Evolutionary conservation across 1,140 invertebrate genomes (phyloP).

Genomic region (Ips typographus): DNA sequence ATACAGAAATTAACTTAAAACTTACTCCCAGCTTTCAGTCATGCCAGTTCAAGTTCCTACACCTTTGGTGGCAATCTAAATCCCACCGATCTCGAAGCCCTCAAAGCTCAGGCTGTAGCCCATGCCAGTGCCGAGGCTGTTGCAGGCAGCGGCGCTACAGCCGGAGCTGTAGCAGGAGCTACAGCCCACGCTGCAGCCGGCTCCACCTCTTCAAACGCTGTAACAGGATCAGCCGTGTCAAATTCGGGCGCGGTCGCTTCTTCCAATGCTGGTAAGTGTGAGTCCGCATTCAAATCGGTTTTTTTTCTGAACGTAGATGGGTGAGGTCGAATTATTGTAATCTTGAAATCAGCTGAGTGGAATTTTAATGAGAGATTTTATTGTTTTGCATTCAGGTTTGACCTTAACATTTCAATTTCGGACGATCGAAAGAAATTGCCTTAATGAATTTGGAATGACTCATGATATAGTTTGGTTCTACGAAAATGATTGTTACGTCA

Average conservation of each 20-base stretch:
- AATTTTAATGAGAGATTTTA: no score
- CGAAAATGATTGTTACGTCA: no score
- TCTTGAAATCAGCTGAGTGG: not conserved
- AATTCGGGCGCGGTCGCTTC: not conserved
- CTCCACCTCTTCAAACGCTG: not conserved
- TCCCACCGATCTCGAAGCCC: not conserved
- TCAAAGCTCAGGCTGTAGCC: constrained; percentile 9
- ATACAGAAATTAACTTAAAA: not conserved
- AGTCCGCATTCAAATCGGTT: not conserved
- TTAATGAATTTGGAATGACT: no score
- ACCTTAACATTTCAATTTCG: no score
- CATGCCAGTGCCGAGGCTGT: not conserved
- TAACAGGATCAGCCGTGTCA: not conserved
- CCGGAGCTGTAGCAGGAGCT: constrained; percentile 10
- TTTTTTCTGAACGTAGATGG: not conserved
- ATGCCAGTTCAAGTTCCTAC: constrained; percentile 3
- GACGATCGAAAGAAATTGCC: no score
- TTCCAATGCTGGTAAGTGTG: not conserved
- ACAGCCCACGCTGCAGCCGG: not conserved
- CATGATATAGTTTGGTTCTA: no score
- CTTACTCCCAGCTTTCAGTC: constrained; percentile 1
- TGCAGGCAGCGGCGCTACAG: constrained; percentile 1
- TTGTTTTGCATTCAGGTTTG: no score
- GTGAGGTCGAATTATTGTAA: not conserved
- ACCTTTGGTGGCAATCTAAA: constrained; percentile 2